These are phyloP conservation scores for Doryteuthis pealeii DNA, from an alignment of 1,140 invertebrate species.

Conservation along the genomic window DNA sequence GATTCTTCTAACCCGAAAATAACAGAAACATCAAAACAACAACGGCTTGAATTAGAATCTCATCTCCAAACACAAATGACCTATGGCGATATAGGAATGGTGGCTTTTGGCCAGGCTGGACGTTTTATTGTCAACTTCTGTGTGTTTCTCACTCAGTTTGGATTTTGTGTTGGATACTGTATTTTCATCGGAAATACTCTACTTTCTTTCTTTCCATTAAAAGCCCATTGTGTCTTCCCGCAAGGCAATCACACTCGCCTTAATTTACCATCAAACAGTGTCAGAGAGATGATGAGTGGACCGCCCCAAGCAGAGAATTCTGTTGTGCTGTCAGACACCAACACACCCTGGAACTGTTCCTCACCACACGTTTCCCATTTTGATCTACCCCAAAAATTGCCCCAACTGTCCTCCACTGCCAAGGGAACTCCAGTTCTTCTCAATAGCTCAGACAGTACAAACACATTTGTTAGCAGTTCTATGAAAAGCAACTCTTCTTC, in stretches of 20 bases:
- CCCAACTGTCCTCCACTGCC: too few relatives aligned
- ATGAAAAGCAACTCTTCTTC: too few relatives aligned
- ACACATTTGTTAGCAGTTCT: too few relatives aligned
- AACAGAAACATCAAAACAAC: slow-evolving; percentile 1
- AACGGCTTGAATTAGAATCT: slow-evolving; percentile 5
- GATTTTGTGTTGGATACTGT: slow-evolving; percentile 53
- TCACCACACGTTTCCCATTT: too few relatives aligned
- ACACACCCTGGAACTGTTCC: too few relatives aligned
- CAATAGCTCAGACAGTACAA: too few relatives aligned
- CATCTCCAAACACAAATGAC: slow-evolving; percentile 25
- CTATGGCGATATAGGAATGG: slow-evolving; percentile 53
- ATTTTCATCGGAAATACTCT: slow-evolving; percentile 57
- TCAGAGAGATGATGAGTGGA: too few relatives aligned
- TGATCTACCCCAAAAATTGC: too few relatives aligned
- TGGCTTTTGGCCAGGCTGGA: slow-evolving; percentile 44
- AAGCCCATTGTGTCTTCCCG: slow-evolving; percentile 4
- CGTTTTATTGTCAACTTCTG: slow-evolving; percentile 46
- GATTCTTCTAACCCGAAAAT: background rate
- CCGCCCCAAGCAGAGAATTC: too few relatives aligned
- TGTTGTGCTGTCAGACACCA: too few relatives aligned
- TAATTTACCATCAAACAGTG: too few relatives aligned
- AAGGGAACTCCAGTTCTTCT: too few relatives aligned
- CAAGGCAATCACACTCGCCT: background rate
- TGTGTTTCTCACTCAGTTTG: slow-evolving; percentile 53
- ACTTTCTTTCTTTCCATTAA: slow-evolving; percentile 40